Evolutionary conservation across 2,113 vertebrate genomes (phyloP), one percentile per base, ranked within the genome.

Genomic region (Merops nubicus): DNA sequence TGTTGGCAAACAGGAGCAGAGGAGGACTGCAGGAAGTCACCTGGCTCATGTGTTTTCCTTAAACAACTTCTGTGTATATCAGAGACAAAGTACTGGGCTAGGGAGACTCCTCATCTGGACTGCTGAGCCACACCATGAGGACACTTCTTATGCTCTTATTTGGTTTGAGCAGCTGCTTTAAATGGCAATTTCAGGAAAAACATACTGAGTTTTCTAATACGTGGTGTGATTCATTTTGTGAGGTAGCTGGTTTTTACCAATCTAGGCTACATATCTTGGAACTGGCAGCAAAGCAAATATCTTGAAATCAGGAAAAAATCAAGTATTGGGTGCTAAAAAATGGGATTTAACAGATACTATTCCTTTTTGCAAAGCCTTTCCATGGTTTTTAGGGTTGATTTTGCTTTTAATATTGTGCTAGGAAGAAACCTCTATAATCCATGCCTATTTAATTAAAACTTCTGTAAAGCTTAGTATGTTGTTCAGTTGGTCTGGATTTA

Each of bases 381-480:
- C 50, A 5, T 91, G 47, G 14, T 72, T 47, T 91, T 64, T 60
- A 70, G 64, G 42, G 21, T 62, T 21, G 34, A 62, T 76, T 92
- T 89, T 70, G 28, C 63, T 59, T 76, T 85, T 67, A 77, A 33
- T 45, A 50, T 9, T 81, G 40, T 18, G 12, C 45, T 70, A 56
- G 40, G 40, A 88, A 73, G 25, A 94, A 64, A 80, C 14, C 10
- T 54, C n/a, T 85, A 4, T 59, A 67, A 56, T 56, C 47, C 29
- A 45, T 67, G 56, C 26, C 29, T 77, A 67, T 77, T 91, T 80
- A 92, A 76, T 77, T 92, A 64, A 64, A 92, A 63, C 31, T 73
- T 28, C 59, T 50, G 10, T 51, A 84, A 86, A 83, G 15, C 6
- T 54, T 73, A 45, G 9, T 68, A 11, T 57, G 21, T 63, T 88